Base-by-base conservation (phyloP, 92 coral and sea anemone species). In the Phenganax marumi region DNA sequence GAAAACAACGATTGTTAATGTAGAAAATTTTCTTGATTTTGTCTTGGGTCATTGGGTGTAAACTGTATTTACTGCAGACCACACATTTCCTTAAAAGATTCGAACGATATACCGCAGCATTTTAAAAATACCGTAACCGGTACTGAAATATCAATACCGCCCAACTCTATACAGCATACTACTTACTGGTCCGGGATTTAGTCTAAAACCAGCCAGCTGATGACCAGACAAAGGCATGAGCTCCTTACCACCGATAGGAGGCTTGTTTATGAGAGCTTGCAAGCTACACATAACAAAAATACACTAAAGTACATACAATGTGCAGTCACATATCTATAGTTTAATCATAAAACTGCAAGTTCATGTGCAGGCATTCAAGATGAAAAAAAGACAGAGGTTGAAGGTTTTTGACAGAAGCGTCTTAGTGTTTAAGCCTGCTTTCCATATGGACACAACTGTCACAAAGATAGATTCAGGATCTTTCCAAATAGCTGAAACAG, bases 121-220 rank as follows among this genome's bases (percentile, higher is more conserved):
- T n/a, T n/a, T n/a, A n/a, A n/a, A n/a, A n/a, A n/a, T n/a, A n/a
- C n/a, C n/a, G n/a, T n/a, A n/a, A n/a, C n/a, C n/a, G n/a, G n/a
- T n/a, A n/a, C n/a, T n/a, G n/a, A n/a, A n/a, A n/a, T n/a, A n/a
- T n/a, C n/a, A n/a, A n/a, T n/a, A n/a, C n/a, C n/a, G n/a, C n/a
- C n/a, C n/a, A n/a, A n/a, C 10, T 55, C 82, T 48, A 50, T 25
- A 24, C 52, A 10, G 74, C 10, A 63, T 18, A 19, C 0, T 55
- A 89, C 98, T 89, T 77, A 95, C 98, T 39, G 98, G 92, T 66
- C 98, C 98, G 72, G 98, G 98, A 74, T 95, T 95, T 78, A 95
- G 90, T 39, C 98, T 89, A 84, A 95, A 95, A 68, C 98, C 98
- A 60, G 98, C 93, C 79, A 95, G 85, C 5, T 97, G 89, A 71